A percentile compares a stretch with the other conserved stretches of the same genome.
Evolutionary conservation across 2,797 vertebrate species (phyloP).

Genomic region (Xiphorhynchus erythropygius): DNA sequence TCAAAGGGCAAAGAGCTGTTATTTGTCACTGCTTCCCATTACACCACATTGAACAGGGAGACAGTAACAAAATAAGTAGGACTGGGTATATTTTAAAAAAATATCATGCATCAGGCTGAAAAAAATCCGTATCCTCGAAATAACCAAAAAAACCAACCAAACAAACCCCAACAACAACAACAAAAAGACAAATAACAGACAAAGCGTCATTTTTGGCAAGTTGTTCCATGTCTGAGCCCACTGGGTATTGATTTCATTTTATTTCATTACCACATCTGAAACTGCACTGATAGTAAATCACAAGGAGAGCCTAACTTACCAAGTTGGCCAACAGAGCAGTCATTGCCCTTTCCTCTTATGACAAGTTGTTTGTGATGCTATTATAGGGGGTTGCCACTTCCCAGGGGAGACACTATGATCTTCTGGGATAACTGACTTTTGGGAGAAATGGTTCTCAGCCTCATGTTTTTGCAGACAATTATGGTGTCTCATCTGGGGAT

Average conservation of each 20-base stretch:
- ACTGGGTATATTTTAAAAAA: background rate
- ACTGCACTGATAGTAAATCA: constrained; percentile 17
- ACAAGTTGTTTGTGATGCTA: background rate
- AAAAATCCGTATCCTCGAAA: background rate
- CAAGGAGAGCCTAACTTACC: background rate
- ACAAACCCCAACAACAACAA: background rate
- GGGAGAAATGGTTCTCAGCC: background rate
- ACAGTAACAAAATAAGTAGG: background rate
- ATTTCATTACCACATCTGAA: constrained; percentile 40
- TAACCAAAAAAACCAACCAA: background rate
- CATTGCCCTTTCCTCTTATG: background rate
- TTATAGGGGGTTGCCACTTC: background rate
- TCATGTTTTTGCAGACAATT: background rate
- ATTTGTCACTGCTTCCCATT: background rate
- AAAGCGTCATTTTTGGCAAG: background rate
- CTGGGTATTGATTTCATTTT: background rate
- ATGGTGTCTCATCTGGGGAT: accelerated
- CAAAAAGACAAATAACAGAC: background rate
- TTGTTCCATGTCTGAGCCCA: background rate
- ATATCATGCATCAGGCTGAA: background rate
- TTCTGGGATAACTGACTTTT: background rate
- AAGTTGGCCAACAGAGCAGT: background rate
- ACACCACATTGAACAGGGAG: background rate
- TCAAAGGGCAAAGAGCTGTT: constrained; percentile 11
- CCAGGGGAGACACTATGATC: background rate